Conservation (phyloP, 2,113 vertebrate species). For the Zapus hudsonius region DNA sequence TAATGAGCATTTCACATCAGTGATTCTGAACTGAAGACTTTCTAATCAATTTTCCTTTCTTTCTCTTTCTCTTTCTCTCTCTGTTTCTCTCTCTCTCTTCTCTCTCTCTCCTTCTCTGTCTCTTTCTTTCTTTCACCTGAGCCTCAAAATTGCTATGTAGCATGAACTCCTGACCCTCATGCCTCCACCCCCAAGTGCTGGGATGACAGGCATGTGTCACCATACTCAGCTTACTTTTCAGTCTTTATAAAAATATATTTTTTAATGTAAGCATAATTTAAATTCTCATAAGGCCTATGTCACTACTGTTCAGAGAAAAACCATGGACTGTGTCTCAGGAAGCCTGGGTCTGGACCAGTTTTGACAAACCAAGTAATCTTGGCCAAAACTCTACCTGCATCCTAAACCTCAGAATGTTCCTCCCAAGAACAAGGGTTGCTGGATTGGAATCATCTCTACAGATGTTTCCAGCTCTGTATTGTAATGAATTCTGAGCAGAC, state of each 20-base stretch:
- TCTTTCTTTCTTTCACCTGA: no score
- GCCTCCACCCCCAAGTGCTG: not conserved
- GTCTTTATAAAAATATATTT: not conserved
- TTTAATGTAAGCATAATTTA: not conserved
- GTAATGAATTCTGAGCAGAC: not conserved
- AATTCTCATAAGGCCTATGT: not conserved
- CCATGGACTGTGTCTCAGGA: not conserved
- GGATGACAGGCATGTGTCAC: not conserved
- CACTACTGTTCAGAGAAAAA: not conserved
- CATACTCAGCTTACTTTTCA: not conserved
- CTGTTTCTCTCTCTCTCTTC: no score
- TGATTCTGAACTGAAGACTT: no score
- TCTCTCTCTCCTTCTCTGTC: no score
- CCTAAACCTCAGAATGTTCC: not conserved
- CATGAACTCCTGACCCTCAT: no score
- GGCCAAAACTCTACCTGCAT: not conserved
- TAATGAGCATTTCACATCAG: no score
- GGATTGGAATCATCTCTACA: slow-evolving; percentile 5
- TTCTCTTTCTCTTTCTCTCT: no score
- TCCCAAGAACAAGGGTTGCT: not conserved
- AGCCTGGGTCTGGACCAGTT: not conserved
- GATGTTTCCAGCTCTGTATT: not conserved
- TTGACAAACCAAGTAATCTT: not conserved
- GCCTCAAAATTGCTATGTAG: no score
- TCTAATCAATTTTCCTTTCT: no score